Percentiles rank a stretch among this genome's conserved stretches.
These are phyloP conservation scores for Aproaerema taeniolella DNA, from an alignment of 2,888 invertebrate genomes.

Conservation along the genomic window DNA sequence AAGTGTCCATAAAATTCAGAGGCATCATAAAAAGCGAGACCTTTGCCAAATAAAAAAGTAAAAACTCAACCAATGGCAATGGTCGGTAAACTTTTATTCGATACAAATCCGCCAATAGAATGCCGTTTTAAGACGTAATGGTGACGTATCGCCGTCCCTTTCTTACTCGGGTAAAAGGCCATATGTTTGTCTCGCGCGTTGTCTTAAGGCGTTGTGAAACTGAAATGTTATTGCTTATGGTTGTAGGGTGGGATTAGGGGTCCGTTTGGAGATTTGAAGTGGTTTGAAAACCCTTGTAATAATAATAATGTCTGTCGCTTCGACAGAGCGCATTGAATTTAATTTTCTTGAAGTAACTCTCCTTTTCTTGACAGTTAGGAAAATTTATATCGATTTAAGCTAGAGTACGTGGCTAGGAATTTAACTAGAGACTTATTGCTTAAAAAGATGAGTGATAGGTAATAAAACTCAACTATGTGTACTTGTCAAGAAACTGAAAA, in stretches of 20 bases:
- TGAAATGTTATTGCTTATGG: conserved; percentile 24
- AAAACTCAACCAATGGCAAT: conserved; percentile 37
- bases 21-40: conserved; percentile 39
- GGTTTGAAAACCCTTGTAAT: neutral
- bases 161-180: conserved; percentile 30
- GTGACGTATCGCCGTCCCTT: conserved; percentile 38
- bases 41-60: conserved; percentile 32
- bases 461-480: too few species aligned
- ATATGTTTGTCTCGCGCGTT: conserved; percentile 23
- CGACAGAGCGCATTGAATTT: too few species aligned
- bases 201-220: conserved; percentile 27
- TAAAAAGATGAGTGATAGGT: too few species aligned
- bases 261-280: conserved; percentile 12
- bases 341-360: too few species aligned
- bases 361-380: too few species aligned
- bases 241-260: conserved; percentile 25
- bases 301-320: too few species aligned
- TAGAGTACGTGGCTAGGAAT: too few species aligned
- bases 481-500: too few species aligned
- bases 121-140: conserved; percentile 43
- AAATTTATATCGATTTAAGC: too few species aligned
- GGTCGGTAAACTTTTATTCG: conserved; percentile 41
- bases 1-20: conserved; percentile 55
- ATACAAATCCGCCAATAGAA: conserved; percentile 52
- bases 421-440: too few species aligned